These are phyloP conservation scores for Glyptemys insculpta DNA, from an alignment of 2,797 vertebrate genomes.

Conservation along the genomic window DNA sequence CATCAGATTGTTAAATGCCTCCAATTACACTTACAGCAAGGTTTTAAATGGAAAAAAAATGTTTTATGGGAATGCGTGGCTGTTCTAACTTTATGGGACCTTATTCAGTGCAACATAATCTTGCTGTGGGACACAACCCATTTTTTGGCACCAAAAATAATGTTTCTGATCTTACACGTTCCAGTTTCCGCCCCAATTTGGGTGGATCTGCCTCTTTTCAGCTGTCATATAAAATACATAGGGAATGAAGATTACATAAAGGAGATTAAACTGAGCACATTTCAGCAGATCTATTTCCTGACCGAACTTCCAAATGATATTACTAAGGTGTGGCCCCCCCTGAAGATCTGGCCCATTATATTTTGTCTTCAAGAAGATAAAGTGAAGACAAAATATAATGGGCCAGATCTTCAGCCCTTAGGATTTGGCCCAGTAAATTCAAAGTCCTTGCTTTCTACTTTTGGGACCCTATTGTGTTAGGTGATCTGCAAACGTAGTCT, in stretches of 20 bases:
- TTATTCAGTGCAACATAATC: neutral
- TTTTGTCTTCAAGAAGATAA: fast-evolving
- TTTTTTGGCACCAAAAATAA: neutral
- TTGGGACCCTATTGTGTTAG: neutral
- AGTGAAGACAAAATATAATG: neutral
- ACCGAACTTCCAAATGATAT: neutral
- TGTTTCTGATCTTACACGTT: neutral
- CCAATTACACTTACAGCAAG: neutral
- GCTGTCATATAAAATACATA: neutral
- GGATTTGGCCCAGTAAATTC: neutral
- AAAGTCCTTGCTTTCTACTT: neutral
- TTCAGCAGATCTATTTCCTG: neutral
- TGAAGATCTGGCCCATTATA: too few relatives aligned
- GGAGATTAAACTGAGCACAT: neutral
- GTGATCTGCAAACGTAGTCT: neutral
- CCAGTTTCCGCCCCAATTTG: neutral
- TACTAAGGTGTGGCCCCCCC: neutral
- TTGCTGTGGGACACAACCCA: neutral
- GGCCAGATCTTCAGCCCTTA: neutral
- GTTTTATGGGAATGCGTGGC: neutral
- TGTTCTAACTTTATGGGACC: neutral
- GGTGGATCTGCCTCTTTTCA: neutral
- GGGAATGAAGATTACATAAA: neutral
- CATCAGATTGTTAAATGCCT: slow-evolving; percentile 18
- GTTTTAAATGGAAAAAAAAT: slow-evolving; percentile 32